These are phyloP conservation scores for Sandelia bainsii DNA, from an alignment of 2,797 vertebrate genomes.

Conservation along the genomic window DNA sequence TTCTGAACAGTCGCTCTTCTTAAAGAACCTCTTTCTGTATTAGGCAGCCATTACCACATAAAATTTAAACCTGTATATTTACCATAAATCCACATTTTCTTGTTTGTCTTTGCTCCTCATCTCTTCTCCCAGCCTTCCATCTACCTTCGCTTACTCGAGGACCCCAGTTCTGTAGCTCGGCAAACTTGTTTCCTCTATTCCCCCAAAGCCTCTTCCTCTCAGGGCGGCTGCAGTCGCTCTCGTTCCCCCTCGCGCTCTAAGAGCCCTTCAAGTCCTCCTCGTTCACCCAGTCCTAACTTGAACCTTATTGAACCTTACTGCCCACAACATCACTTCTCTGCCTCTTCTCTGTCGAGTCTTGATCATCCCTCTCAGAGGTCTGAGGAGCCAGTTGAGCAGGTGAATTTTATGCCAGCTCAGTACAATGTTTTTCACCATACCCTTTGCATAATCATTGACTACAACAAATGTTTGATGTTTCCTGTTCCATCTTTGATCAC, in stretches of 20 bases:
- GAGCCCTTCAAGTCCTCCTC: conserved; percentile 16
- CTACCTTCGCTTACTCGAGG: conserved; percentile 83
- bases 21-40: background rate
- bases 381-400: conserved; percentile 89
- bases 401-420: conserved; percentile 58
- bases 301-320: conserved; percentile 48
- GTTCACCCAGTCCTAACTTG: conserved; percentile 76
- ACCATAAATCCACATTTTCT: too few species aligned
- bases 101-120: background rate
- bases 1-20: background rate
- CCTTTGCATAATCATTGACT: background rate
- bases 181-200: conserved; percentile 69
- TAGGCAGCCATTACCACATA: background rate
- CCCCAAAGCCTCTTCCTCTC: conserved; percentile 34
- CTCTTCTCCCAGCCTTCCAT: conserved; percentile 78
- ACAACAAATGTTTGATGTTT: background rate
- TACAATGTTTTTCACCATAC: background rate
- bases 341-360: conserved; percentile 62
- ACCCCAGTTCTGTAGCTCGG: conserved; percentile 47
- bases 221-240: conserved; percentile 38
- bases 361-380: conserved; percentile 84
- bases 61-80: too few species aligned
- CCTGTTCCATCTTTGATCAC: background rate
- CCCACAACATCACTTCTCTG: conserved; percentile 53
- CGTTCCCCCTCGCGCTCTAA: conserved; percentile 40